These are phyloP conservation scores for Sebastes iracundus DNA, from an alignment of 2,797 vertebrate species.

Conservation along the genomic window DNA sequence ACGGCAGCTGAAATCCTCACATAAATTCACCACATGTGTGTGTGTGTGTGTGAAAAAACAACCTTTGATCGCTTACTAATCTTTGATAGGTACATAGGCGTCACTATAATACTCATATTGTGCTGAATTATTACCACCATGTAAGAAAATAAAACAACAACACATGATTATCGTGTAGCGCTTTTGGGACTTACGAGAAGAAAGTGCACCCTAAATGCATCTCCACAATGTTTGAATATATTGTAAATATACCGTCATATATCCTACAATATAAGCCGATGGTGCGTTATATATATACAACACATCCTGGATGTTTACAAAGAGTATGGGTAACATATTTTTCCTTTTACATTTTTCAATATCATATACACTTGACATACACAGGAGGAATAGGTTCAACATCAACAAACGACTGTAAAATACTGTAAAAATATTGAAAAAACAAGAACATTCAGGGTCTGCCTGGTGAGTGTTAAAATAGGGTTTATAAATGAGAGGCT, in stretches of 20 bases:
- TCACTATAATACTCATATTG: constrained; percentile 64
- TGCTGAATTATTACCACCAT: constrained; percentile 55
- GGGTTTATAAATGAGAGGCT: constrained; percentile 58
- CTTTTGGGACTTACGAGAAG: constrained; percentile 48
- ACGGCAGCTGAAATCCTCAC: constrained; percentile 7
- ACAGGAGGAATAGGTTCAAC: constrained; percentile 63
- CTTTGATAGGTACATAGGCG: constrained; percentile 56
- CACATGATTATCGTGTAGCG: constrained; percentile 53
- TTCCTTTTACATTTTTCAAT: constrained; percentile 57
- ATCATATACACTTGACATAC: constrained; percentile 68
- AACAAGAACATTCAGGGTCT: constrained; percentile 79
- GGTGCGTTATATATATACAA: constrained; percentile 71
- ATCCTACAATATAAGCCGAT: constrained; percentile 75
- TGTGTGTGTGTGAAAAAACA: background rate
- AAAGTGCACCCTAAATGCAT: constrained; percentile 49
- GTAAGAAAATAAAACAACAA: constrained; percentile 36
- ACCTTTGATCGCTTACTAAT: constrained; percentile 43
- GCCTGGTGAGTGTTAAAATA: constrained; percentile 73
- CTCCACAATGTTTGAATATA: constrained; percentile 71
- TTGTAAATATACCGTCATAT: constrained; percentile 76
- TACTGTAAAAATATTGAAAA: constrained; percentile 72
- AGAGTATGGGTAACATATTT: constrained; percentile 66
- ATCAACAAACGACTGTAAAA: constrained; percentile 73
- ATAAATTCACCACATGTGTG: background rate
- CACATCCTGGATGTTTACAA: constrained; percentile 68